phyloP scores from a whole-genome alignment of 1,140 invertebrate genomes.

The Carposina sasakii region DNA sequence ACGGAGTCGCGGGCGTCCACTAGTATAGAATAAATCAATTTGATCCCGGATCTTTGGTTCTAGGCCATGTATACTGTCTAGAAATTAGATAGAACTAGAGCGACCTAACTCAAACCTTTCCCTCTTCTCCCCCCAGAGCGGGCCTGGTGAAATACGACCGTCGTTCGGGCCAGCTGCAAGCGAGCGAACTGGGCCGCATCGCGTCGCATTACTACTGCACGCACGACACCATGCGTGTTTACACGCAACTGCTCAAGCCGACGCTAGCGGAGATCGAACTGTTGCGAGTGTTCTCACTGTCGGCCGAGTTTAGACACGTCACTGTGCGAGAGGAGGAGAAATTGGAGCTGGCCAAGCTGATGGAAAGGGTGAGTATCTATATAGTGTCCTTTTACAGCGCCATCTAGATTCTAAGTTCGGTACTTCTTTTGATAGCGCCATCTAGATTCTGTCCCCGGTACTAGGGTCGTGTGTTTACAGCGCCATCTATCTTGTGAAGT shows the following conservation, averaged over 20 bases:
- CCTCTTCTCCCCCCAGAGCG: conserved; percentile 74
- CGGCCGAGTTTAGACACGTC: conserved; percentile 94
- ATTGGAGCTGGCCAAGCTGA: conserved; percentile 95
- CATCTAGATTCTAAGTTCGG: too few relatives aligned
- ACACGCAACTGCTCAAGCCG: conserved; percentile 97
- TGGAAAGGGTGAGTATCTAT: conserved; percentile 73
- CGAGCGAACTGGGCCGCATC: conserved; percentile 95
- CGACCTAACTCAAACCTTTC: too few relatives aligned
- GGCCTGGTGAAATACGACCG: conserved; percentile 97
- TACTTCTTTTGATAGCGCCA: too few relatives aligned
- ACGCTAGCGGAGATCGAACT: conserved; percentile 98
- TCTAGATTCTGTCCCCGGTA: too few relatives aligned
- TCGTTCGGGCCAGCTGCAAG: conserved; percentile 94
- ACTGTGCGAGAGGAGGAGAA: conserved; percentile 99
- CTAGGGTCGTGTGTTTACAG: too few relatives aligned
- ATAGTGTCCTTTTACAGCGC: too few relatives aligned
- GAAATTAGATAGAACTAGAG: too few relatives aligned
- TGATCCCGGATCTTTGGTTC: too few relatives aligned
- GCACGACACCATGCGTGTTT: conserved; percentile 96
- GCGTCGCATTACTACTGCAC: conserved; percentile 99
- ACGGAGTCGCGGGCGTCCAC: too few relatives aligned
- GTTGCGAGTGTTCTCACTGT: conserved; percentile 99
- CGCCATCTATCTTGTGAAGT: too few relatives aligned
- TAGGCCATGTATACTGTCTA: too few relatives aligned
- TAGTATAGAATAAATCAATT: too few relatives aligned